phyloP scores from a whole-genome alignment of 2,797 vertebrate species.

The Dryobates pubescens region DNA sequence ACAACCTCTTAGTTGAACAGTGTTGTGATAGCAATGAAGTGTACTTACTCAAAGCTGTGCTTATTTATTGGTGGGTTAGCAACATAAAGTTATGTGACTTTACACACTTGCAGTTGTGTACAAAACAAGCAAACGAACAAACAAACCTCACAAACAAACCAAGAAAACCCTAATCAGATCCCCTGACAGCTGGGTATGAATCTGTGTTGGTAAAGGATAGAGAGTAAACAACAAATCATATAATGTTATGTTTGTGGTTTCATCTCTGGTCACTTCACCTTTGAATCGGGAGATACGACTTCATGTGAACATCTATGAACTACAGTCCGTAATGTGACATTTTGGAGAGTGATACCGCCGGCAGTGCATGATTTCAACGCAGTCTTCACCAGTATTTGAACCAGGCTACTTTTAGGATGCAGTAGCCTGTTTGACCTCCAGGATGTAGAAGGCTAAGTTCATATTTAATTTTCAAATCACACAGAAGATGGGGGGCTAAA shows the following conservation, averaged over 20 bases:
- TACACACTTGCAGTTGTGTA: neutral
- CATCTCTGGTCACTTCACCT: neutral
- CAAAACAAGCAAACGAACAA: fast-evolving
- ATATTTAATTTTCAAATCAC: neutral
- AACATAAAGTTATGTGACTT: neutral
- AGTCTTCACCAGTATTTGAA: neutral
- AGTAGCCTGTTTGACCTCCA: neutral
- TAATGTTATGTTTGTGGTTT: neutral
- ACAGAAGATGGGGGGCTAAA: neutral
- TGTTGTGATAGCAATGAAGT: neutral
- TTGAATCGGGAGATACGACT: slow-evolving; percentile 44
- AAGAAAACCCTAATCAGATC: neutral
- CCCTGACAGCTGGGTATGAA: neutral
- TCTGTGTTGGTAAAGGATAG: neutral
- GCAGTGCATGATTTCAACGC: neutral
- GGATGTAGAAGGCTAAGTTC: neutral
- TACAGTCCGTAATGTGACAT: slow-evolving; percentile 22
- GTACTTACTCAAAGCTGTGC: neutral
- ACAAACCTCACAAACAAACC: too few species aligned
- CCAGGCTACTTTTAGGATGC: neutral
- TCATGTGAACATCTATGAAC: neutral
- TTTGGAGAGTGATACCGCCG: slow-evolving; percentile 10
- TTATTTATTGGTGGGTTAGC: neutral
- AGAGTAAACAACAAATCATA: slow-evolving; percentile 47
- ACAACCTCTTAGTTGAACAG: neutral